Evolutionary conservation across 2,797 vertebrate species (phyloP).

Genomic region (Pagetopsis macropterus): DNA sequence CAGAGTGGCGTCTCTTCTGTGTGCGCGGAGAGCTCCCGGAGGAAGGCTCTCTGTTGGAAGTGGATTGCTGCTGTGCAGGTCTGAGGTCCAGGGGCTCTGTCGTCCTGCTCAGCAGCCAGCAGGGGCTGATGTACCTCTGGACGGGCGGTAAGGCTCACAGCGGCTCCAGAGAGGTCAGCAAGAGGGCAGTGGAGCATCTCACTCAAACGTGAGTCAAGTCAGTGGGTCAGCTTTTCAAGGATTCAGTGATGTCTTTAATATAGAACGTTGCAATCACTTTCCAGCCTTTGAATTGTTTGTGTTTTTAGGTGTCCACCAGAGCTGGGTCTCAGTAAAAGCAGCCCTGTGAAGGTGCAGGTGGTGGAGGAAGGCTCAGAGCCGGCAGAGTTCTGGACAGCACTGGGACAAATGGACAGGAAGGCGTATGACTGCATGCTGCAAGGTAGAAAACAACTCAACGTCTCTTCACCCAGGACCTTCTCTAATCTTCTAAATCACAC

Average conservation of each 20-base stretch:
- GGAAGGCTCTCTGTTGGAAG: slow-evolving; percentile 82
- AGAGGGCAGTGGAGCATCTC: slow-evolving; percentile 74
- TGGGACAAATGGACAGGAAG: slow-evolving; percentile 84
- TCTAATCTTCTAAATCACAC: neutral
- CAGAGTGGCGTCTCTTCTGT: slow-evolving; percentile 80
- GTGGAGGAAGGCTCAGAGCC: slow-evolving; percentile 85
- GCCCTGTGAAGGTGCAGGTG: slow-evolving; percentile 65
- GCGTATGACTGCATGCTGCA: slow-evolving; percentile 88
- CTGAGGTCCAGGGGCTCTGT: slow-evolving; percentile 83
- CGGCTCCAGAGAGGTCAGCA: slow-evolving; percentile 77
- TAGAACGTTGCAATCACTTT: neutral
- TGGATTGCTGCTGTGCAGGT: slow-evolving; percentile 76
- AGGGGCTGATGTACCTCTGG: slow-evolving; percentile 82
- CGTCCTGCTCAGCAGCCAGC: slow-evolving; percentile 78
- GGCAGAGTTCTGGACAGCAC: slow-evolving; percentile 82
- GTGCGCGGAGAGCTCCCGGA: slow-evolving; percentile 81
- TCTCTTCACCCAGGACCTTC: neutral
- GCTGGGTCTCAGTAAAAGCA: slow-evolving; percentile 71
- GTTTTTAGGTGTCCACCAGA: slow-evolving; percentile 77
- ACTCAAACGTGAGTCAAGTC: slow-evolving; percentile 71
- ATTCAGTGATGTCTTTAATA: neutral
- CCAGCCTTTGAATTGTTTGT: slow-evolving; percentile 2
- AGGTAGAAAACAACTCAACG: slow-evolving; percentile 64
- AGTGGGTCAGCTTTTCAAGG: neutral
- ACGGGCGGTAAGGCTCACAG: slow-evolving; percentile 81